Evolutionary conservation across 2,797 vertebrate genomes (phyloP), one percentile per base, ranked within the genome.

Genomic region (Spinibarbus caldwelli): DNA sequence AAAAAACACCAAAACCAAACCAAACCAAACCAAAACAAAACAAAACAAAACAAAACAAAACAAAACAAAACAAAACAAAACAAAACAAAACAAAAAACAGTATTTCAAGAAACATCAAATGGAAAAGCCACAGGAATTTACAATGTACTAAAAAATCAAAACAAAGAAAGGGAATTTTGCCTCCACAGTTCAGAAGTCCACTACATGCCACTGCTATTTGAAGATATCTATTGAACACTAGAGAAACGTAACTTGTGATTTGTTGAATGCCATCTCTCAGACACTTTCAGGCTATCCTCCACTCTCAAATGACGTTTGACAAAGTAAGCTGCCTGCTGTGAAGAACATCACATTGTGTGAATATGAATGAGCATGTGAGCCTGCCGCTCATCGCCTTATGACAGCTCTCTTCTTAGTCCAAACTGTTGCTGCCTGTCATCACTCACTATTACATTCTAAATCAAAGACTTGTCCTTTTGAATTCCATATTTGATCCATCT

Each of bases 401-500:
- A 54, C 72, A 85, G 84, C 66, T 80, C 41, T 49, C 77, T 70
- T 71, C 71, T 64, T 19, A 17, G 79, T 64, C 45, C 66, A 23
- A 75, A 31, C 54, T 80, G 57, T 59, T 76, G 62, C 38, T n/a
- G 81, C 43, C 85, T 78, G 83, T 86, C 36, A 85, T 87, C 23
- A 71, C 71, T 73, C 34, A 62, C 59, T 68, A 80, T 87, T 83
- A 76, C 62, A 26, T 66, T 71, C 36, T 29, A 54, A 89, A 89
- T 89, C 83, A 82, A 86, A 86, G 80, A 70, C 86, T 62, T 76
- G 72, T 68, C 82, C 38, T 75, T 70, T 38, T 72, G 77, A 86
- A 73, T 80, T 54, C 71, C 57, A 21, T 11, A 52, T 83, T 87
- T 87, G 68, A 89, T 91, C 84, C 78, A 47, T 87, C 86, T 87